Evolutionary conservation across 2,888 invertebrate species (phyloP).

Genomic region (Idaea biselata): DNA sequence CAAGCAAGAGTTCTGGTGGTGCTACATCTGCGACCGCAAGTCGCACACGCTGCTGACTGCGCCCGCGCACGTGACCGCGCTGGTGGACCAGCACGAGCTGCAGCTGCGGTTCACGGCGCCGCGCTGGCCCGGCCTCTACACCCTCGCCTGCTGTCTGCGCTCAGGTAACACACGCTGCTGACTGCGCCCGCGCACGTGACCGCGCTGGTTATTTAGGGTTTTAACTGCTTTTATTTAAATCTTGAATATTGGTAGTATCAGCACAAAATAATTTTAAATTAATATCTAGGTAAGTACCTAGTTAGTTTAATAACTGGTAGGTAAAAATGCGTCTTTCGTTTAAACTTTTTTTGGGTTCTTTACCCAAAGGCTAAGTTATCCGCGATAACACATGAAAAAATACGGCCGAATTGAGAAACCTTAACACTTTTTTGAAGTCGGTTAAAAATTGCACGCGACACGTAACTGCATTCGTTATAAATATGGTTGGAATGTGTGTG

Average conservation of each 20-base stretch:
- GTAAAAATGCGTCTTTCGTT: no score
- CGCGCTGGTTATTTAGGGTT: no score
- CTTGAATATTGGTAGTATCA: no score
- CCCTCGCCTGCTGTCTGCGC: slow-evolving; percentile 94
- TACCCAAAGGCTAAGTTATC: no score
- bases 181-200: slow-evolving; percentile 97
- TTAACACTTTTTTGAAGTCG: no score
- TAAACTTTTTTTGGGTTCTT: no score
- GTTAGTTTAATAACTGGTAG: no score
- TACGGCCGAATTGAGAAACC: no score
- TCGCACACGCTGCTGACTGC: slow-evolving; percentile 94
- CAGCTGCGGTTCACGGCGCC: slow-evolving; percentile 98
- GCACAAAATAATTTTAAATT: no score
- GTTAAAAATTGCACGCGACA: neutral
- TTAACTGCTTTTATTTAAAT: no score
- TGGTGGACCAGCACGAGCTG: slow-evolving; percentile 93
- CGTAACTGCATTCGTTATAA: neutral
- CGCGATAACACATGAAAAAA: no score
- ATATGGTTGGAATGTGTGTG: neutral
- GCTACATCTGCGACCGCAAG: slow-evolving; percentile 98
- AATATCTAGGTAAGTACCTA: no score
- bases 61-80: slow-evolving; percentile 95
- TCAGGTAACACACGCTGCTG: slow-evolving; percentile 89
- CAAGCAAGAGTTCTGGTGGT: slow-evolving; percentile 99
- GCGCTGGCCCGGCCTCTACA: slow-evolving; percentile 94